phyloP scores from a whole-genome alignment of 23 tunicate species.

The Pegea sp. region DNA sequence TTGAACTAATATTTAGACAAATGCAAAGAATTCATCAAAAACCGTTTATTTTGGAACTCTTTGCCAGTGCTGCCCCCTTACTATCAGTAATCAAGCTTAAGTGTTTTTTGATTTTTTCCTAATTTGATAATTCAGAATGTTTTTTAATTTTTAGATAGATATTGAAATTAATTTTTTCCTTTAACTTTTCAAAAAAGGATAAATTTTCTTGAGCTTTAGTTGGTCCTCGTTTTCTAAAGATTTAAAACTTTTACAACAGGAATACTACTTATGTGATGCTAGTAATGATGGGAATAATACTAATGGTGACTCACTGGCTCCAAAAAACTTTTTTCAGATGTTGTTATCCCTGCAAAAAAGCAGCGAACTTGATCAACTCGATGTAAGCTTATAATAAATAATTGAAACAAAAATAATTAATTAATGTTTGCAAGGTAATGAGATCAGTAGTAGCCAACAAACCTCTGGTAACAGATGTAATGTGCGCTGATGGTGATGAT shows the following conservation, averaged over 20 bases:
- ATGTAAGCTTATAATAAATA: constrained; percentile 2
- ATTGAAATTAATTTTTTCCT: too few species aligned
- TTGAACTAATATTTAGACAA: constrained; percentile 48
- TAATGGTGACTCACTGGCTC: constrained; percentile 19
- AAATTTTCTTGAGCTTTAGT: too few species aligned
- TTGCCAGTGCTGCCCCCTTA: constrained; percentile 66
- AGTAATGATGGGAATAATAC: too few species aligned
- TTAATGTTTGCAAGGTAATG: not conserved
- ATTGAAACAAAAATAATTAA: not conserved
- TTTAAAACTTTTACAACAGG: too few species aligned
- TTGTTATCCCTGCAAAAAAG: constrained; percentile 11
- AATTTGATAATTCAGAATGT: too few species aligned
- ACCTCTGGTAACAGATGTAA: not conserved
- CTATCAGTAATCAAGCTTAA: constrained; percentile 28
- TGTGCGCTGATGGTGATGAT: not conserved
- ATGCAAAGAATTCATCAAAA: constrained; percentile 56
- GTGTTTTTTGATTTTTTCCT: too few species aligned
- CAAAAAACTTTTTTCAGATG: constrained; percentile 12
- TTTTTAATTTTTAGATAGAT: too few species aligned
- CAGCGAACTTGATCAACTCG: constrained; percentile 4
- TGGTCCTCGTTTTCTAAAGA: too few species aligned
- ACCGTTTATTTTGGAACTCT: constrained; percentile 62
- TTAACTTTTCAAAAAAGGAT: too few species aligned
- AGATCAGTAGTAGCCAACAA: not conserved
- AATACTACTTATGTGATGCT: too few species aligned